phyloP scores from a whole-genome alignment of 2,113 vertebrate species.

The Eublepharis macularius region DNA sequence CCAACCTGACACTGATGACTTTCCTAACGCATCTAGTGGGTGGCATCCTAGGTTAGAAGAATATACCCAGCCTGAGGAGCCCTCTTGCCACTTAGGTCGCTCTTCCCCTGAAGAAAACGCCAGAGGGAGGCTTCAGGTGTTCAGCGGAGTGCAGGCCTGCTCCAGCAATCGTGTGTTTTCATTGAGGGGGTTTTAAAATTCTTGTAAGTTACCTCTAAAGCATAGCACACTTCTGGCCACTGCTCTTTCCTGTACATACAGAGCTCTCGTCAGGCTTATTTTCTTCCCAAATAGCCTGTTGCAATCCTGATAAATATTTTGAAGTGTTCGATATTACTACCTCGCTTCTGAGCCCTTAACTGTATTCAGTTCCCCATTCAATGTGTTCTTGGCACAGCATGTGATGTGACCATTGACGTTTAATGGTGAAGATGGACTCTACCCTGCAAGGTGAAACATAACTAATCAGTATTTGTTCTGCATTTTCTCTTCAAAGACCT shows the following conservation, averaged over 20 bases:
- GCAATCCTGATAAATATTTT: slow-evolving; percentile 18
- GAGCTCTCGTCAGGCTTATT: background rate
- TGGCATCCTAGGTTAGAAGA: too few species aligned
- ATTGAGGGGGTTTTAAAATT: background rate
- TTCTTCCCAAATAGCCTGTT: slow-evolving; percentile 24
- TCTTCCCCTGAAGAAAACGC: too few species aligned
- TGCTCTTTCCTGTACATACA: background rate
- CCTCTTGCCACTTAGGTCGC: too few species aligned
- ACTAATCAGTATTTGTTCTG: background rate
- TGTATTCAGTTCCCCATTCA: background rate
- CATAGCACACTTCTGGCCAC: background rate
- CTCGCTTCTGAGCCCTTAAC: background rate
- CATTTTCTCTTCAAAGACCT: background rate
- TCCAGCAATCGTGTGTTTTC: background rate
- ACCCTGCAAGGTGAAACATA: background rate
- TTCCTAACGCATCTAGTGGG: background rate
- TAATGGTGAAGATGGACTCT: slow-evolving; percentile 32
- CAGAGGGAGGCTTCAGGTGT: too few species aligned
- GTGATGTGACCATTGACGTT: slow-evolving; percentile 11
- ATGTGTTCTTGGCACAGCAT: slow-evolving; percentile 24
- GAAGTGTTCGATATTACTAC: background rate
- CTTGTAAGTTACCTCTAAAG: background rate
- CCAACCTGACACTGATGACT: background rate
- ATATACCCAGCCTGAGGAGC: too few species aligned
- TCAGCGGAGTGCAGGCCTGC: too few species aligned